Conservation (phyloP, 2,797 vertebrate species). For the Heliangelus exortis region DNA sequence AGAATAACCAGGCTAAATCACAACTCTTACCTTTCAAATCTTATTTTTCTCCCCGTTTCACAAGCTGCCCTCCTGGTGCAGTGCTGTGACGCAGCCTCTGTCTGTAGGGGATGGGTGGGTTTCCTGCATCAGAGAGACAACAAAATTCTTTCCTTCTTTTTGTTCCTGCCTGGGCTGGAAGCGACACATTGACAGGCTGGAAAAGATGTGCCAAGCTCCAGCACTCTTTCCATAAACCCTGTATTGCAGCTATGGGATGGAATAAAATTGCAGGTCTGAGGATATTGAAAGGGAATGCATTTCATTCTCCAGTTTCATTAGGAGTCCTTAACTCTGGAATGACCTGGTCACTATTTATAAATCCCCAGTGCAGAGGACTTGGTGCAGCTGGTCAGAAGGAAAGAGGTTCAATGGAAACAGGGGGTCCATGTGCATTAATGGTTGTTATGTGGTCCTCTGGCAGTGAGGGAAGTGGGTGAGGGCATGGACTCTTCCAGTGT, state of each 20-base stretch:
- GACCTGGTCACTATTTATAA: slow-evolving; percentile 45
- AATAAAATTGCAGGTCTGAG: background rate
- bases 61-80: background rate
- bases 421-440: slow-evolving; percentile 11
- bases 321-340: slow-evolving; percentile 31
- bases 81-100: background rate
- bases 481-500: background rate
- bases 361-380: background rate
- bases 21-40: background rate
- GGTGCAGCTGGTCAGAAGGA: slow-evolving; percentile 23
- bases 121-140: slow-evolving; percentile 49
- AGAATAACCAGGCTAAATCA: background rate
- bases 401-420: background rate
- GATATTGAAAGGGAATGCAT: background rate
- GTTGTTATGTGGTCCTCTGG: background rate
- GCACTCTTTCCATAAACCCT: background rate
- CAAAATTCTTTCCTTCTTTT: slow-evolving; percentile 43
- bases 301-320: slow-evolving; percentile 26
- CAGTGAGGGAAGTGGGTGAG: background rate
- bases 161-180: slow-evolving; percentile 48
- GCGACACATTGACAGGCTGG: background rate
- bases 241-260: background rate
- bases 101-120: slow-evolving; percentile 58
- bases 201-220: slow-evolving; percentile 22
- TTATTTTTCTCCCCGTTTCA: background rate